These are phyloP conservation scores for Phasia obesa DNA, from an alignment of 2,888 invertebrate species.

Conservation along the genomic window DNA sequence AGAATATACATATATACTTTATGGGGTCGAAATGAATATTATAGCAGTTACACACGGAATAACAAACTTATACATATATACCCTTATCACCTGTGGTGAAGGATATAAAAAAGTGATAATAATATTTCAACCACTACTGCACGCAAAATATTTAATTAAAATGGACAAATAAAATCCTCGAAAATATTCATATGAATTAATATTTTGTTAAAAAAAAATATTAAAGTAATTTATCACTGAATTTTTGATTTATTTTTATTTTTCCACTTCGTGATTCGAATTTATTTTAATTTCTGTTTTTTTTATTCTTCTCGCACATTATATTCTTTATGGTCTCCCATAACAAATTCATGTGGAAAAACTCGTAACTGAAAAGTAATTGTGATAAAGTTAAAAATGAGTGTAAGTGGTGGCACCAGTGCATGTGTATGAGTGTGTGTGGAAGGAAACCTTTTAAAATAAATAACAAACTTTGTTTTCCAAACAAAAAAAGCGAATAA, in stretches of 20 bases:
- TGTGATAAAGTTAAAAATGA: slow-evolving; percentile 32
- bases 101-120: too few relatives aligned
- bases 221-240: not conserved
- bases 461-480: slow-evolving; percentile 60
- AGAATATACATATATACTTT: too few relatives aligned
- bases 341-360: slow-evolving; percentile 50
- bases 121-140: too few relatives aligned
- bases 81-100: too few relatives aligned
- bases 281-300: slow-evolving; percentile 12
- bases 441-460: slow-evolving; percentile 39
- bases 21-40: too few relatives aligned
- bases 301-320: not conserved
- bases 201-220: not conserved
- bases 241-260: slow-evolving; percentile 35
- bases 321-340: slow-evolving; percentile 29
- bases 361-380: slow-evolving; percentile 15
- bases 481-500: slow-evolving; percentile 33
- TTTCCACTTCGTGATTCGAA: not conserved
- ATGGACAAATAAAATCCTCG: too few relatives aligned
- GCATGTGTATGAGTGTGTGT: not conserved
- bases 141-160: too few relatives aligned
- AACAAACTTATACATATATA: too few relatives aligned
- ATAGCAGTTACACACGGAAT: too few relatives aligned
- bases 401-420: not conserved
- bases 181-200: not conserved